These are phyloP conservation scores for Cheilosia urbana DNA, from an alignment of 2,888 invertebrate species.

Conservation along the genomic window DNA sequence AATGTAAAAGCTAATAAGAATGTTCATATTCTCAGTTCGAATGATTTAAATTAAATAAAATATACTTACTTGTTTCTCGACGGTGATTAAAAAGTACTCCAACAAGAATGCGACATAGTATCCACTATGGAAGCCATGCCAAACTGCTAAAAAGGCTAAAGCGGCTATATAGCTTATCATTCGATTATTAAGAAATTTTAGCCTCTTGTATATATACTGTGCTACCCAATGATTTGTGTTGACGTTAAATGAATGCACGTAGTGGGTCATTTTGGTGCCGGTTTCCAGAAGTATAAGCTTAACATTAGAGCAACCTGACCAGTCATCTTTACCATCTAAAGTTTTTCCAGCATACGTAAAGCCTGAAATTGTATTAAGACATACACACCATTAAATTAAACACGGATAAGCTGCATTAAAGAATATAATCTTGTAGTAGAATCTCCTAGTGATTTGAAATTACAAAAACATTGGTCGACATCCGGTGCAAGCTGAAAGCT, in stretches of 20 bases:
- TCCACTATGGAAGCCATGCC: constrained; percentile 98
- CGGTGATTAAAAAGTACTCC: constrained; percentile 94
- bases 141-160: constrained; percentile 94
- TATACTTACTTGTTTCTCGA: constrained; percentile 91
- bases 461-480: too few relatives aligned
- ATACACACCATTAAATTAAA: too few relatives aligned
- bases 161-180: constrained; percentile 92
- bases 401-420: too few relatives aligned
- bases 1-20: background rate
- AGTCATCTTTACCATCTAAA: constrained; percentile 91
- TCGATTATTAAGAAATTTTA: constrained; percentile 94
- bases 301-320: constrained; percentile 97
- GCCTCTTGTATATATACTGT: constrained; percentile 96
- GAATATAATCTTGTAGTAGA: too few relatives aligned
- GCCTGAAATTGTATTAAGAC: constrained; percentile 84
- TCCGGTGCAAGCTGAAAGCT: too few relatives aligned
- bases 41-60: background rate
- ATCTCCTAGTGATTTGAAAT: too few relatives aligned
- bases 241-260: constrained; percentile 96
- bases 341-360: constrained; percentile 86
- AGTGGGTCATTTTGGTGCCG: constrained; percentile 92
- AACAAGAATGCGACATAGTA: constrained; percentile 97
- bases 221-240: constrained; percentile 98
- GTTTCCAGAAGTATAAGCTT: constrained; percentile 92
- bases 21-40: background rate